Evolutionary conservation across 2,888 invertebrate genomes (phyloP).

Genomic region (Ferrisia virgata): DNA sequence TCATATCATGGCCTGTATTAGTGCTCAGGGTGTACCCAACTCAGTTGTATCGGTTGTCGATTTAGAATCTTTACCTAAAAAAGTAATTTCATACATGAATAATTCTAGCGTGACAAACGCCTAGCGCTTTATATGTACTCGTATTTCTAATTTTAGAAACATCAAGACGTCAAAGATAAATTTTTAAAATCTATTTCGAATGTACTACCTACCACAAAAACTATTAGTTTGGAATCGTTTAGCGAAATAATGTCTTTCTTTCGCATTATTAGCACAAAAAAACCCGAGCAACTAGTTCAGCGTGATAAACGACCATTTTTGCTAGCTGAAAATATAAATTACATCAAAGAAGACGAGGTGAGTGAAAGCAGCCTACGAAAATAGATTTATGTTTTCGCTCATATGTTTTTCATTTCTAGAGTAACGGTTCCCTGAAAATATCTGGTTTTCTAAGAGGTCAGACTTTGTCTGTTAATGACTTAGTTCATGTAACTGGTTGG

Average conservation of each 20-base stretch:
- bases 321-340: constrained; percentile 64
- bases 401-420: neutral
- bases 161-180: constrained; percentile 65
- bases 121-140: neutral
- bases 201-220: constrained; percentile 78
- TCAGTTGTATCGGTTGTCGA: constrained; percentile 72
- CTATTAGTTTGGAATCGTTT: constrained; percentile 72
- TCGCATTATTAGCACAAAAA: constrained; percentile 76
- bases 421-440: neutral
- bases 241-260: constrained; percentile 73
- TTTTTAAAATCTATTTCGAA: constrained; percentile 65
- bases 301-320: constrained; percentile 80
- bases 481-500: constrained; percentile 87
- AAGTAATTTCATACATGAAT: constrained; percentile 53
- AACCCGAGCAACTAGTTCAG: constrained; percentile 68
- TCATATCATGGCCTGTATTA: constrained; percentile 69
- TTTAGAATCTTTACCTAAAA: constrained; percentile 68
- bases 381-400: neutral
- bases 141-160: constrained; percentile 55
- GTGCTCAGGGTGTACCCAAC: constrained; percentile 78
- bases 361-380: neutral
- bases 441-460: constrained; percentile 84
- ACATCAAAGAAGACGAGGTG: neutral
- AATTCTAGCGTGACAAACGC: neutral
- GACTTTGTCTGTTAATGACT: constrained; percentile 77